Evolutionary conservation across 2,888 invertebrate species (phyloP).

Genomic region (Ecliptopera silaceata): DNA sequence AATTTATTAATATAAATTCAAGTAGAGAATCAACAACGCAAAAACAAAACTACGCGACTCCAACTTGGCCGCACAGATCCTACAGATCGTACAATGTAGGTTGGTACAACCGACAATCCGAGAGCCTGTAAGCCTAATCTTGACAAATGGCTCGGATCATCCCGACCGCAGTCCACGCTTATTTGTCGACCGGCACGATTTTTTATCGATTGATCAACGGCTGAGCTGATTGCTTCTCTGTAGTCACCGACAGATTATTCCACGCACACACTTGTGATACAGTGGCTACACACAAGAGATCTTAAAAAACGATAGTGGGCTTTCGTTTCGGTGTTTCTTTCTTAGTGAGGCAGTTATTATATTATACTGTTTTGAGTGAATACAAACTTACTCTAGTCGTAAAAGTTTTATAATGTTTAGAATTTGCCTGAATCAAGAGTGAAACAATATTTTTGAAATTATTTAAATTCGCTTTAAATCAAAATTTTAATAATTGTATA

Average conservation of each 20-base stretch:
- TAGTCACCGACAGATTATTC: constrained; percentile 76
- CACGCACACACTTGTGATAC: constrained; percentile 32
- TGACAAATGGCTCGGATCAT: constrained; percentile 81
- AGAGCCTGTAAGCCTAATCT: constrained; percentile 67
- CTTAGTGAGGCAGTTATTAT: not conserved
- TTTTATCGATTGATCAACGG: constrained; percentile 80
- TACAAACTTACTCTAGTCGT: too few relatives aligned
- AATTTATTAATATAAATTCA: not conserved
- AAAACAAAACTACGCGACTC: constrained; percentile 18
- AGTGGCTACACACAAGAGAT: constrained; percentile 1
- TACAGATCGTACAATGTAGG: constrained; percentile 7
- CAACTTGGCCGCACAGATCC: constrained; percentile 29
- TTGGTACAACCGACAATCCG: constrained; percentile 19
- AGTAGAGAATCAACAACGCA: not conserved
- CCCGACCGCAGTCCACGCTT: constrained; percentile 60
- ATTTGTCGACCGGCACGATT: constrained; percentile 70
- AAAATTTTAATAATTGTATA: too few relatives aligned
- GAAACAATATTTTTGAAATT: too few relatives aligned
- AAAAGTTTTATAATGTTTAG: too few relatives aligned
- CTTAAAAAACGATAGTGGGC: not conserved
- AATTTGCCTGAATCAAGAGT: too few relatives aligned
- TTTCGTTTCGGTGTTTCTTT: not conserved
- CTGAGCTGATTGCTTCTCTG: constrained; percentile 80
- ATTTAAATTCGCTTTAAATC: too few relatives aligned
- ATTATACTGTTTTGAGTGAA: too few relatives aligned